phyloP scores from a whole-genome alignment of 1,140 invertebrate species.

The Cydia splendana region DNA sequence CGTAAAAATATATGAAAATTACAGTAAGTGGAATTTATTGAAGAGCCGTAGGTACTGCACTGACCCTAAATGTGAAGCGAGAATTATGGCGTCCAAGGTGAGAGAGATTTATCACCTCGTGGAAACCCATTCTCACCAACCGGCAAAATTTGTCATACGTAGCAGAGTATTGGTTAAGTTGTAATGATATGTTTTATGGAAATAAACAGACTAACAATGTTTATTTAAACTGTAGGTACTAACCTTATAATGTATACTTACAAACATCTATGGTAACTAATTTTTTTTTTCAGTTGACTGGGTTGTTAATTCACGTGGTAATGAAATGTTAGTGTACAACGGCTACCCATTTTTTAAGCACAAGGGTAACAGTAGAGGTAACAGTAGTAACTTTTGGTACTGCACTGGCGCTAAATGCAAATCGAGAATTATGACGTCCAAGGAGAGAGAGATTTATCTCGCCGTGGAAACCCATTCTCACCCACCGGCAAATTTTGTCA shows the following conservation, averaged over 20 bases:
- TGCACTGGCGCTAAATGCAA: neutral
- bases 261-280: no score
- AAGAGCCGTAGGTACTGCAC: neutral
- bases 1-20: no score
- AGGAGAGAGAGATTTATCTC: neutral
- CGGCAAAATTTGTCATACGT: neutral
- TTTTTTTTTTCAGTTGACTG: neutral
- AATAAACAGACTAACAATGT: neutral
- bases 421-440: neutral
- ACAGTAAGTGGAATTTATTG: no score
- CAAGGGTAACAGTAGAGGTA: neutral
- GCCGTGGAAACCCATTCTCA: conserved; percentile 2
- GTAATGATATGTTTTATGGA: neutral
- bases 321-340: neutral
- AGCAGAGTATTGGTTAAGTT: neutral
- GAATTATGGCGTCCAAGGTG: neutral
- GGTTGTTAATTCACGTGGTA: neutral
- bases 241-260: no score
- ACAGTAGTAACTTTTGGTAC: neutral
- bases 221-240: no score
- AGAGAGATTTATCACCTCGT: neutral
- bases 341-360: neutral
- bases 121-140: neutral
- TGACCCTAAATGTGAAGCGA: neutral
- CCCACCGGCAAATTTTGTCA: neutral